A percentile compares a stretch with the other conserved stretches of the same genome.
Evolutionary conservation across 1,140 invertebrate species (phyloP).

Genomic region (Lucilia cuprina): DNA sequence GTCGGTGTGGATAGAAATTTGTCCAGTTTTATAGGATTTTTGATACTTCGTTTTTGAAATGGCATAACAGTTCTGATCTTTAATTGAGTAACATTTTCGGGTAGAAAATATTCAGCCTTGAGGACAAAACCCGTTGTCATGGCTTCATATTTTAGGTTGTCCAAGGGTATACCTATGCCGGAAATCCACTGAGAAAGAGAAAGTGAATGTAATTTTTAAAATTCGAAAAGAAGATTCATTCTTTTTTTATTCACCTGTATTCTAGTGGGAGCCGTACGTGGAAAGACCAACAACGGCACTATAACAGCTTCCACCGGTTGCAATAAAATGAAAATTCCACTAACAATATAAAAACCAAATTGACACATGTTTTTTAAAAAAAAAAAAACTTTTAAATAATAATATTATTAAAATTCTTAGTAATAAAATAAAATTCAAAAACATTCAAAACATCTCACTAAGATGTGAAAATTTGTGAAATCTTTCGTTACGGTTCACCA

Average conservation of each 20-base stretch:
- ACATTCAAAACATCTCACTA: neutral
- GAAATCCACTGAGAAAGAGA: constrained; percentile 48
- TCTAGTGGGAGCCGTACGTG: constrained; percentile 54
- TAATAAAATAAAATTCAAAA: neutral
- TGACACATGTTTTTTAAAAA: neutral
- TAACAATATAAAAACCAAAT: neutral
- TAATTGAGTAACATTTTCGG: constrained; percentile 44
- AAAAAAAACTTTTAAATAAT: neutral
- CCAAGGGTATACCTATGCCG: constrained; percentile 58
- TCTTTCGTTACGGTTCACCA: neutral
- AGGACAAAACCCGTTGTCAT: constrained; percentile 60
- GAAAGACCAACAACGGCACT: constrained; percentile 53
- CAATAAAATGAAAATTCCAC: neutral
- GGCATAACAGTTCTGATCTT: constrained; percentile 45
- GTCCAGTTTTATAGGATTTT: constrained; percentile 26
- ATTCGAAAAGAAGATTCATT: neutral
- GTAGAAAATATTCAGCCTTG: constrained; percentile 59
- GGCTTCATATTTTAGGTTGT: constrained; percentile 55
- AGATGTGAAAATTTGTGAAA: neutral
- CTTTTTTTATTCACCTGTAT: constrained; percentile 44
- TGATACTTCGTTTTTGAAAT: neutral
- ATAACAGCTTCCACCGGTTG: neutral
- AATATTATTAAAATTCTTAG: neutral
- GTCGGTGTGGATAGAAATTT: neutral
- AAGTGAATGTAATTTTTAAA: neutral